phyloP scores from a whole-genome alignment of 2,113 vertebrate genomes.

The Ageneiosus marmoratus region DNA sequence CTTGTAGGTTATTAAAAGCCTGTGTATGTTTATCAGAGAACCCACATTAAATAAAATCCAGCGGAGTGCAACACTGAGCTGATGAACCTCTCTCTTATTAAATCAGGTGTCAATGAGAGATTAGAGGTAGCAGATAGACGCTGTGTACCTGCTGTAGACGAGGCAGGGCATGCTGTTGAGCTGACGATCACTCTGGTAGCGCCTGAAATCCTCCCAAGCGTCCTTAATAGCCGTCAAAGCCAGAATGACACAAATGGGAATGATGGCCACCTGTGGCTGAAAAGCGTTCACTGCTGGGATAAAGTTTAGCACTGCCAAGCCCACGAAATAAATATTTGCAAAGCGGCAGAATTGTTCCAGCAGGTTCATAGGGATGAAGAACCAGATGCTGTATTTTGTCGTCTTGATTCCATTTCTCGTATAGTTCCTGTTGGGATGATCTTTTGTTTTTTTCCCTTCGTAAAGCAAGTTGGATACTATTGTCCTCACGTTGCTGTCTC shows the following conservation, averaged over 20 bases:
- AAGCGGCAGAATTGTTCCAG: conserved; percentile 87
- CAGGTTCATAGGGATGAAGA: conserved; percentile 88
- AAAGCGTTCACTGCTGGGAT: conserved; percentile 87
- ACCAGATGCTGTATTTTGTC: conserved; percentile 84
- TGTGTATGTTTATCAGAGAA: not conserved
- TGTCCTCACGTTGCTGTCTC: conserved; percentile 73
- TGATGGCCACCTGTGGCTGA: conserved; percentile 81
- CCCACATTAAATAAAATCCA: not conserved
- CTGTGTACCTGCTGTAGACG: conserved; percentile 70
- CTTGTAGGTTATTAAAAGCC: conserved; percentile 34
- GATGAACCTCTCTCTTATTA: conserved; percentile 1
- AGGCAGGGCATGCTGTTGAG: conserved; percentile 83
- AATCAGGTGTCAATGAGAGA: not conserved
- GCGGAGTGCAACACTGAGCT: not conserved
- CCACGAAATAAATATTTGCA: conserved; percentile 91
- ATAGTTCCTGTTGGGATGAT: conserved; percentile 83
- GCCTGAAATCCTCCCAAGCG: conserved; percentile 88
- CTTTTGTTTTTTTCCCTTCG: conserved; percentile 68
- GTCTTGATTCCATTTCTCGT: conserved; percentile 84
- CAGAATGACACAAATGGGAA: conserved; percentile 85
- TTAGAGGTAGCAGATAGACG: not conserved
- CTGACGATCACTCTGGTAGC: conserved; percentile 83
- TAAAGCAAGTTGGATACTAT: conserved; percentile 81
- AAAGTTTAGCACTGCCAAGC: conserved; percentile 83
- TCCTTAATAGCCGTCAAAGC: conserved; percentile 87